Evolutionary conservation across 2,888 invertebrate genomes (phyloP).

Genomic region (Leucania comma): DNA sequence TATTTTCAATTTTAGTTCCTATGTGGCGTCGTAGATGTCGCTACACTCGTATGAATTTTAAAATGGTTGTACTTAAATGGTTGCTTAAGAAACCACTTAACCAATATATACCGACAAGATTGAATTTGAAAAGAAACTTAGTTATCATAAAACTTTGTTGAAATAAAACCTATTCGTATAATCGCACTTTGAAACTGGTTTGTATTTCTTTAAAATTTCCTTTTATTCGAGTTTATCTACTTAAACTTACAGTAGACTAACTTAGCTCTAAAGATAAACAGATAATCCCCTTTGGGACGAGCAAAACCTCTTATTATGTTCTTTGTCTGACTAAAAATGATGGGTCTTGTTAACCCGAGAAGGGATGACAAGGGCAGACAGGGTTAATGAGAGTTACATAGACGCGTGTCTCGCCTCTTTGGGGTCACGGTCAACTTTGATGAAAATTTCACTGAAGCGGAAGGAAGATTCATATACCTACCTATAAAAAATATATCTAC

Average conservation of each 20-base stretch:
- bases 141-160: background rate
- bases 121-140: background rate
- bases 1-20: too few species aligned
- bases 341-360: constrained; percentile 28
- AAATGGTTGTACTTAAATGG: too few species aligned
- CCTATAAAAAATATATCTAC: constrained; percentile 3
- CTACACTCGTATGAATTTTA: too few species aligned
- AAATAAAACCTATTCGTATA: background rate
- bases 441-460: constrained; percentile 24
- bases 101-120: background rate
- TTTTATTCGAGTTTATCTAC: background rate
- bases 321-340: constrained; percentile 19
- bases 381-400: constrained; percentile 45
- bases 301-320: constrained; percentile 24
- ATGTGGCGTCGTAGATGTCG: too few species aligned
- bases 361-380: constrained; percentile 52
- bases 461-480: constrained; percentile 12
- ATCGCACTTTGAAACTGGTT: constrained; percentile 7
- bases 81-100: background rate
- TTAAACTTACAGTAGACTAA: constrained; percentile 7
- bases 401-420: constrained; percentile 22
- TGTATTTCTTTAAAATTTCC: background rate
- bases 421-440: constrained; percentile 17
- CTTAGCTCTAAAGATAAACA: constrained; percentile 18
- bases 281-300: constrained; percentile 7